Evolutionary conservation across 2,797 vertebrate genomes (phyloP), one percentile per base, ranked within the genome.

Genomic region (Pseudochromis fuscus): DNA sequence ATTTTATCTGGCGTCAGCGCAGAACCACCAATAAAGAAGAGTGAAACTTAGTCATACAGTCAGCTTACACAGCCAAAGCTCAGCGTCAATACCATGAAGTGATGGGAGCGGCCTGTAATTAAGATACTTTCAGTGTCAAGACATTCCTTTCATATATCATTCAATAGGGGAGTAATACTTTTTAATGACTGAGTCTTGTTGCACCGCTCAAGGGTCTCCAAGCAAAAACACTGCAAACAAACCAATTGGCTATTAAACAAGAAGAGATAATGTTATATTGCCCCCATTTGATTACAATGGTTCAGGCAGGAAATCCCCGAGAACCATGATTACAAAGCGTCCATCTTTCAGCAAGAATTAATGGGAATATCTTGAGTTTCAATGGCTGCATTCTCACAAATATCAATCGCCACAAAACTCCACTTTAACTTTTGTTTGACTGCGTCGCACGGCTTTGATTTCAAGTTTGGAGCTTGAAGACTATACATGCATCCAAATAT

Each of bases 291-390:
- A 72, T 81, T 67, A 73, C 55, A 64, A 19, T 35, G 23, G 53
- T 66, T 28, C 61, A 66, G 42, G 37, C 57, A 78, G 75, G 69
- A 82, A 81, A 82, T 77, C 48, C 72, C 69, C n/a, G 0, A 53
- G 76, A 74, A 60, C 24, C 30, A 53, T 25, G 33, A 66, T 76
- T 61, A 65, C 58, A 82, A 76, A 57, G 57, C 0, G 10, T 53
- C 59, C 21, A 15, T 74, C 40, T 81, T 79, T 86, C 6, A 65
- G 44, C 19, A n/a, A 31, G 35, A 59, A 33, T 58, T 61, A 40
- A 75, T 70, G 42, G 46, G 30, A 67, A 72, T 5, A 27, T 25
- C 16, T 66, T 5, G 13, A 38, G 30, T 55, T 65, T 60, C 42
- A 38, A 2, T 7, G 18, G 28, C 35, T 1, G 0, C 42, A 49